Percentiles rank a stretch among this genome's conserved stretches.
Evolutionary conservation across 2,113 vertebrate species (phyloP).

Genomic region (Bujurquina vittata): DNA sequence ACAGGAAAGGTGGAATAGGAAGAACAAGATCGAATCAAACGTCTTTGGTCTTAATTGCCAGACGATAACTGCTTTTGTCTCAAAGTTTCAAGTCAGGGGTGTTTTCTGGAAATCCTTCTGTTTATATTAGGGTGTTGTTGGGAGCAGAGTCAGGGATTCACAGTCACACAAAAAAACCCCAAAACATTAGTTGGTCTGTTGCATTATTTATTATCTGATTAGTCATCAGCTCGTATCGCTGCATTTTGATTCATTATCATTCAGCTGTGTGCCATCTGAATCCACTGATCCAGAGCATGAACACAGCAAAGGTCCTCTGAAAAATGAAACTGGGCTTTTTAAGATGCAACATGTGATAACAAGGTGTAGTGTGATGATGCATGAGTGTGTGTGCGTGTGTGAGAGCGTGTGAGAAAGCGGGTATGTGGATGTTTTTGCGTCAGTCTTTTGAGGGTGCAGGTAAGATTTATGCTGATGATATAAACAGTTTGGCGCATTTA

Average conservation of each 20-base stretch:
- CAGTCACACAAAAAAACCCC: background rate
- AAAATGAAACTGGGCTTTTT: slow-evolving; percentile 38
- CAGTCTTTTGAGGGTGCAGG: background rate
- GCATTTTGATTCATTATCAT: background rate
- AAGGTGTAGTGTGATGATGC: slow-evolving; percentile 25
- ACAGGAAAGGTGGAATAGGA: slow-evolving; percentile 18
- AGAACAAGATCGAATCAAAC: background rate
- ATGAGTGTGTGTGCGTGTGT: background rate
- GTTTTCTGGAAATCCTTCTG: background rate
- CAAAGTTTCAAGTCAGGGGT: background rate
- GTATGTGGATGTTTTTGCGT: background rate
- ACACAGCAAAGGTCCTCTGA: background rate
- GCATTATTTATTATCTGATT: background rate
- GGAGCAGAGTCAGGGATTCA: background rate
- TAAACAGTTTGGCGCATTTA: slow-evolving; percentile 48
- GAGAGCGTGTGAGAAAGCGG: background rate
- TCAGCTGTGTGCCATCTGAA: slow-evolving; percentile 5
- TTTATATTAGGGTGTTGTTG: background rate
- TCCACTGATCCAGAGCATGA: slow-evolving; percentile 1
- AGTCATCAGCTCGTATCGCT: background rate
- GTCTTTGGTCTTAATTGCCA: background rate
- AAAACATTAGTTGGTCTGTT: background rate
- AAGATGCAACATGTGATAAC: background rate
- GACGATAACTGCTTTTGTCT: background rate
- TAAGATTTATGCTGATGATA: slow-evolving; percentile 44